Evolutionary conservation across 2,888 invertebrate species (phyloP).

Genomic region (Drosophila nr. fundita): DNA sequence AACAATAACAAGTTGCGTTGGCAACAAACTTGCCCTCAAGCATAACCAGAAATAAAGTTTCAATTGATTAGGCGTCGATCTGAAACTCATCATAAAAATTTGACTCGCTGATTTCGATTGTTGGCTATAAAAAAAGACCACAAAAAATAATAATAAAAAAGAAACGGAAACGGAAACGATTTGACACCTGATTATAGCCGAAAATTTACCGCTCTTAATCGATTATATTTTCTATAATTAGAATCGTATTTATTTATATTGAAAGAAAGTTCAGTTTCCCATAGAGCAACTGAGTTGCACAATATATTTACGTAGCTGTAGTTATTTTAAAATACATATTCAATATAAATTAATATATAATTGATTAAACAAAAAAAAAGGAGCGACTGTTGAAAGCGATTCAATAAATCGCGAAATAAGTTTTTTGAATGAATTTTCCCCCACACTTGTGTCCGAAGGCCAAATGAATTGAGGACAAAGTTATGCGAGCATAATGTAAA

Average conservation of each 20-base stretch:
- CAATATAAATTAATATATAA: neutral
- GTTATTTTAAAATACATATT: neutral
- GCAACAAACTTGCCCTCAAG: constrained; percentile 51
- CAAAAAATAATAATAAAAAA: neutral
- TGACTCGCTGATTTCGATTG: constrained; percentile 39
- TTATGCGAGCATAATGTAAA: too few species aligned
- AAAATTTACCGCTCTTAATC: neutral
- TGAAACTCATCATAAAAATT: constrained; percentile 48
- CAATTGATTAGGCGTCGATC: constrained; percentile 53
- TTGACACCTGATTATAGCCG: constrained; percentile 3
- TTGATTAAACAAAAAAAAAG: neutral
- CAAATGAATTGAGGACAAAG: too few species aligned
- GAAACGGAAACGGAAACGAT: constrained; percentile 5
- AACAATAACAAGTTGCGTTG: constrained; percentile 38
- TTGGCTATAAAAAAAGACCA: neutral
- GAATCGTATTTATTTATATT: too few species aligned
- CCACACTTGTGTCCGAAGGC: too few species aligned
- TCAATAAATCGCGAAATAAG: neutral
- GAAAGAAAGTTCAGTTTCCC: too few species aligned
- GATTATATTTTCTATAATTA: neutral
- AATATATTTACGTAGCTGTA: too few species aligned
- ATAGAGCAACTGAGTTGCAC: too few species aligned
- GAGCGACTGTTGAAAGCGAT: neutral
- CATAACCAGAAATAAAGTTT: constrained; percentile 53
- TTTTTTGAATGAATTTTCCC: too few species aligned